Base-by-base conservation (phyloP, 2,113 vertebrate species). In the Parus major region DNA sequence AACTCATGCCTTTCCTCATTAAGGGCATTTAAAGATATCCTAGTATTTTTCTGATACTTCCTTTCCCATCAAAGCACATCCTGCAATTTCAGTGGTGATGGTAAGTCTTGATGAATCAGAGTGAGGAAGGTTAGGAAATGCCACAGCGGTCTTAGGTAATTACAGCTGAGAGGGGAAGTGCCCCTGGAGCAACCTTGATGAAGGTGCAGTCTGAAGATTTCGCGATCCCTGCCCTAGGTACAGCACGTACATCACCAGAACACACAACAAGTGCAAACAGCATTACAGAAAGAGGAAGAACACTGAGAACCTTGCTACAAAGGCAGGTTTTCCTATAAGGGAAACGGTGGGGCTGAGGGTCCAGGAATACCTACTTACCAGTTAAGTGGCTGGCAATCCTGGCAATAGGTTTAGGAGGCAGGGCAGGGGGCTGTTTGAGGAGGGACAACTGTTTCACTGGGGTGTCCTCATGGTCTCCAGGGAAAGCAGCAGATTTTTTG, bases 341-440 rank as follows among this genome's bases (percentile, higher is more conserved):
- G 91, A 95, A 87, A 73, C 0, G 25, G 69, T 82, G 79, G 61
- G 72, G n/a, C 84, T 71, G 47, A n/a, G 50, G 35, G 60, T 94
- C 94, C 66, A 49, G 78, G 86, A 95, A 82, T 42, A 42, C 78
- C 91, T 95, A 98, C 98, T 98, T 97, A 99, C 99, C 99, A 98
- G 98, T 98, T 98, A 98, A 98, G 95, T 99, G 99, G 98, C 98
- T 99, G 98, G 99, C 97, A 97, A 99, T 98, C 98, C 99, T 98
- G 97, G 99, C 97, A 98, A 99, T 99, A 95, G 99, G 99, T 97
- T 99, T 99, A 91, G 99, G 99, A 97, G 99, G 99, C 97, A 99
- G 98, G 96, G 99, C 99, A 29, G 99, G 99, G 96, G 99, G 99
- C 97, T 99, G 99, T 98, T 99, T 99, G 98, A 99, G 99, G 96